phyloP scores from a whole-genome alignment of 2,797 vertebrate species.

The Distichodus sexfasciatus region DNA sequence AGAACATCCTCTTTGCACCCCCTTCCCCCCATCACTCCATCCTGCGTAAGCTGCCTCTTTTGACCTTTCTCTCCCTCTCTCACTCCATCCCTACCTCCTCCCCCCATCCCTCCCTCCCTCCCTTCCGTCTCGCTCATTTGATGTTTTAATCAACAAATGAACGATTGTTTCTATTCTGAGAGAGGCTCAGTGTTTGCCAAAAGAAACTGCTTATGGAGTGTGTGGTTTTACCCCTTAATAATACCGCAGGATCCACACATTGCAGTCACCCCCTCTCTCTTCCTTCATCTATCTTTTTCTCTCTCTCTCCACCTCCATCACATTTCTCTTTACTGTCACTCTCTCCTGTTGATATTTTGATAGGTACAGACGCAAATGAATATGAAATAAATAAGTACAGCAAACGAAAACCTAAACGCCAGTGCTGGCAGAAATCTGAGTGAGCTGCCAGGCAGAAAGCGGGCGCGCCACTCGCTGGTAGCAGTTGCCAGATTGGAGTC shows the following conservation, averaged over 20 bases:
- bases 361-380: not conserved
- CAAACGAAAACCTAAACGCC: not conserved
- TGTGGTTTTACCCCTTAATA: too few species aligned
- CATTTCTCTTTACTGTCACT: too few species aligned
- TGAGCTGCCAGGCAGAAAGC: constrained; percentile 12
- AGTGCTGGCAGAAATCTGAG: constrained; percentile 14
- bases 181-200: constrained; percentile 52
- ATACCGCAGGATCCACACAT: too few species aligned
- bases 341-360: not conserved
- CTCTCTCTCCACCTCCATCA: constrained; percentile 21
- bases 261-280: constrained; percentile 36
- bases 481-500: constrained; percentile 29
- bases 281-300: too few species aligned
- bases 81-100: not conserved
- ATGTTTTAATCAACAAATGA: constrained; percentile 81
- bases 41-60: constrained; percentile 33
- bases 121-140: constrained; percentile 55
- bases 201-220: constrained; percentile 46
- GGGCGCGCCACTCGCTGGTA: constrained; percentile 3
- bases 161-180: constrained; percentile 79
- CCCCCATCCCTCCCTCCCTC: constrained; percentile 48
- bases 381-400: not conserved
- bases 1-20: not conserved
- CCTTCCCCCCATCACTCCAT: constrained; percentile 19
- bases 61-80: too few species aligned